Evolutionary conservation across 2,888 invertebrate genomes (phyloP).

Genomic region (Trimorus sp.): DNA sequence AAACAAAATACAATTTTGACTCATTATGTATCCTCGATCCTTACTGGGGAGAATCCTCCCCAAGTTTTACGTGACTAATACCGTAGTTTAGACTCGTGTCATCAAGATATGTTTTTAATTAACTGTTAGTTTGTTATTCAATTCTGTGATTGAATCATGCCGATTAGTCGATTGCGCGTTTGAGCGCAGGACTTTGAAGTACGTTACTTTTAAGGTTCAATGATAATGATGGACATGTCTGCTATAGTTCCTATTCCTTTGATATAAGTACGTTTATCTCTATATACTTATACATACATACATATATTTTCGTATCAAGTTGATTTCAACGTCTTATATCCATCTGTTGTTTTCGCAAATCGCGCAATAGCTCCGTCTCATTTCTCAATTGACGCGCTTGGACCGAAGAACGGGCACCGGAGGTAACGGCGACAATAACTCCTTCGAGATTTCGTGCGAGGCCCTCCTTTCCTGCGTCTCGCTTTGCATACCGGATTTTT

Average conservation of each 20-base stretch:
- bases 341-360: constrained; percentile 21
- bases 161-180: constrained; percentile 10
- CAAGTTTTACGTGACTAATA: too few species aligned
- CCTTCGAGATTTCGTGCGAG: too few species aligned
- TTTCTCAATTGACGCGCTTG: constrained; percentile 32
- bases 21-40: too few species aligned
- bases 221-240: constrained; percentile 18
- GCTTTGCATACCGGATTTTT: not conserved
- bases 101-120: constrained; percentile 6
- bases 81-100: not conserved
- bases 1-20: too few species aligned
- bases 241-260: constrained; percentile 37
- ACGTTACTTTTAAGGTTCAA: constrained; percentile 10
- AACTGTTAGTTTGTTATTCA: constrained; percentile 1
- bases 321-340: constrained; percentile 21
- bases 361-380: constrained; percentile 16
- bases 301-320: constrained; percentile 30
- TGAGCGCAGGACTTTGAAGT: not conserved
- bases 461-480: too few species aligned
- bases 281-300: constrained; percentile 15
- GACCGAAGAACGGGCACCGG: constrained; percentile 32
- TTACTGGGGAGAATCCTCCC: too few species aligned
- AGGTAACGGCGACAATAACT: too few species aligned
- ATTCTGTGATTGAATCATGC: constrained; percentile 34
- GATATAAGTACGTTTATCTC: constrained; percentile 21